Conservation (phyloP, 2,797 vertebrate species). For the Percopsis omiscomaycus region DNA sequence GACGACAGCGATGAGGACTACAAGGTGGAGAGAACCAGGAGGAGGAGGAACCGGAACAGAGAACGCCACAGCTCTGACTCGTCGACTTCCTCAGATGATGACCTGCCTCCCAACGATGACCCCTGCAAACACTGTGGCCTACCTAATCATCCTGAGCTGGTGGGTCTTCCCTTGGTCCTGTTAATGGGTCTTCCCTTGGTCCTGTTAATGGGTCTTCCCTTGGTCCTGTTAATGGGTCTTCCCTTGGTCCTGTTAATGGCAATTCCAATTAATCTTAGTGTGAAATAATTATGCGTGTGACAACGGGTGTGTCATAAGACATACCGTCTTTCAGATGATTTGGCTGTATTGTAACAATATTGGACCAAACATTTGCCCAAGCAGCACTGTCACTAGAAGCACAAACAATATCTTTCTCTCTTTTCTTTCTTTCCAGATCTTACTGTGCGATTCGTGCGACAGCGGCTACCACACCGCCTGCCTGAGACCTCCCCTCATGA, state of each 20-base stretch:
- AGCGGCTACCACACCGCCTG: constrained; percentile 97
- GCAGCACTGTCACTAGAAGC: neutral
- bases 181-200: too few relatives aligned
- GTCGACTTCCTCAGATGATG: constrained; percentile 76
- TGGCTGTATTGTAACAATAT: neutral
- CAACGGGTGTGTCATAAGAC: too few relatives aligned
- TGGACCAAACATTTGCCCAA: neutral
- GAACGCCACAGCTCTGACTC: constrained; percentile 76
- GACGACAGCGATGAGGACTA: constrained; percentile 80
- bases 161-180: constrained; percentile 54
- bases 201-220: constrained; percentile 27
- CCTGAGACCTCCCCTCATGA: constrained; percentile 95
- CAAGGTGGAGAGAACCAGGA: constrained; percentile 64
- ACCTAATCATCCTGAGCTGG: constrained; percentile 96
- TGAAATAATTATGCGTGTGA: too few relatives aligned
- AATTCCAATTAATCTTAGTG: too few relatives aligned
- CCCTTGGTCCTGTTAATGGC: too few relatives aligned
- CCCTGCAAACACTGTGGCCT: constrained; percentile 98
- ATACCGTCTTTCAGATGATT: too few relatives aligned
- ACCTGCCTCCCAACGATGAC: constrained; percentile 89
- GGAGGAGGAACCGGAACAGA: constrained; percentile 61
- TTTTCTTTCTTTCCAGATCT: constrained; percentile 80
- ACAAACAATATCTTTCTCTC: neutral
- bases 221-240: too few relatives aligned
- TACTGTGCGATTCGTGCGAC: constrained; percentile 96